phyloP scores from a whole-genome alignment of 2,113 vertebrate genomes.

The Anarhynchus alexandrinus region DNA sequence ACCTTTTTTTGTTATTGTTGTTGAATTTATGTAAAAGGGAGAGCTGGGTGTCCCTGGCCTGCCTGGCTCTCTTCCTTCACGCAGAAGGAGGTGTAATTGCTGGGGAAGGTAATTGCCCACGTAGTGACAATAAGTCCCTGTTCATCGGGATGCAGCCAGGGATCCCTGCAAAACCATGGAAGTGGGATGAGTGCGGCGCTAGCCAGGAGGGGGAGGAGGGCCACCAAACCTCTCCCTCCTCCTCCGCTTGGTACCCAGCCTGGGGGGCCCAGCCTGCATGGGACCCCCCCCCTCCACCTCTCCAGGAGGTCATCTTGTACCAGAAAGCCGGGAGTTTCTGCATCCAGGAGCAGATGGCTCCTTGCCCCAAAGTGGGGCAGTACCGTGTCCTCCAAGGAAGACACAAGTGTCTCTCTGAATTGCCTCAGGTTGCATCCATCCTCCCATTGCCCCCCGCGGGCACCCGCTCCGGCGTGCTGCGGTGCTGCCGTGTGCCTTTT shows the following conservation, averaged over 20 bases:
- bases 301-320: not conserved
- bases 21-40: not conserved
- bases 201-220: not conserved
- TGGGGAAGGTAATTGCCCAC: not conserved
- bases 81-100: not conserved
- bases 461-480: rapidly evolving
- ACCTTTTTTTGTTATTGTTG: not conserved
- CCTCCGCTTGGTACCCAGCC: rapidly evolving
- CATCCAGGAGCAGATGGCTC: not conserved
- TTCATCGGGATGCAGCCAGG: not conserved
- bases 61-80: not conserved
- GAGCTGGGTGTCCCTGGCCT: not conserved
- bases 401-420: not conserved
- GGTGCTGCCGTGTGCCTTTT: not conserved
- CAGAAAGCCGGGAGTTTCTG: not conserved
- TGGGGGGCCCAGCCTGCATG: not conserved
- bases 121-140: not conserved
- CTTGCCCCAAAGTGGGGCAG: not conserved
- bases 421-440: not conserved
- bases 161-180: not conserved
- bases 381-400: not conserved
- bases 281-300: no score
- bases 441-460: not conserved
- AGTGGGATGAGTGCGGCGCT: not conserved
- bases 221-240: not conserved